Evolutionary conservation across 23 tunicate species (phyloP).

Genomic region (Styela clava): DNA sequence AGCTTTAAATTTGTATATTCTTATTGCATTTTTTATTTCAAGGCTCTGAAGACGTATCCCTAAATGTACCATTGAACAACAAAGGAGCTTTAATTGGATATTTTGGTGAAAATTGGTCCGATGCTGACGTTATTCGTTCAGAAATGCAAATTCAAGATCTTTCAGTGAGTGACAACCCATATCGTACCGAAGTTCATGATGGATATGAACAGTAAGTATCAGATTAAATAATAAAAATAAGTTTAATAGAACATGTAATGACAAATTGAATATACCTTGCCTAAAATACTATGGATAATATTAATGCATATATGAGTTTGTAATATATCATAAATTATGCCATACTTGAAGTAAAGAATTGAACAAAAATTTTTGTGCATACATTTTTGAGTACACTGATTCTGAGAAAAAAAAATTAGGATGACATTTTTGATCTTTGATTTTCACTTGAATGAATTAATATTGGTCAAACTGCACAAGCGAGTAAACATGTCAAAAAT

Average conservation of each 20-base stretch:
- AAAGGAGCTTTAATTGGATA: constrained; percentile 90
- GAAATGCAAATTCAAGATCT: constrained; percentile 79
- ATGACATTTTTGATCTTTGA: no score
- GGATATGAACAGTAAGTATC: constrained; percentile 84
- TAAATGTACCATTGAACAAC: constrained; percentile 80
- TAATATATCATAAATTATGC: no score
- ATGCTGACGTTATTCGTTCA: constrained; percentile 91
- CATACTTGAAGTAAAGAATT: no score
- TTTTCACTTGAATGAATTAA: no score
- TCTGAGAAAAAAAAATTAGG: no score
- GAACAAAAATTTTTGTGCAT: no score
- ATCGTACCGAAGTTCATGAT: constrained; percentile 90
- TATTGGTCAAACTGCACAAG: no score
- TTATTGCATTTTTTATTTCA: no score
- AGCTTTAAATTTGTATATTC: no score
- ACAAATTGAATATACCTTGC: neutral
- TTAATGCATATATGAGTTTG: neutral
- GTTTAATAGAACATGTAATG: neutral
- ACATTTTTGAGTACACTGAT: no score
- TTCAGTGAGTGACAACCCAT: constrained; percentile 67
- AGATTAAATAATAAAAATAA: neutral
- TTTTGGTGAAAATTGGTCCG: constrained; percentile 97
- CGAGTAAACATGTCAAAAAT: no score
- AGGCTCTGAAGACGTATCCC: constrained; percentile 79
- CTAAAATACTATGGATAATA: neutral